Base-by-base conservation (phyloP, 1,140 invertebrate genomes). In the Galleria mellonella region DNA sequence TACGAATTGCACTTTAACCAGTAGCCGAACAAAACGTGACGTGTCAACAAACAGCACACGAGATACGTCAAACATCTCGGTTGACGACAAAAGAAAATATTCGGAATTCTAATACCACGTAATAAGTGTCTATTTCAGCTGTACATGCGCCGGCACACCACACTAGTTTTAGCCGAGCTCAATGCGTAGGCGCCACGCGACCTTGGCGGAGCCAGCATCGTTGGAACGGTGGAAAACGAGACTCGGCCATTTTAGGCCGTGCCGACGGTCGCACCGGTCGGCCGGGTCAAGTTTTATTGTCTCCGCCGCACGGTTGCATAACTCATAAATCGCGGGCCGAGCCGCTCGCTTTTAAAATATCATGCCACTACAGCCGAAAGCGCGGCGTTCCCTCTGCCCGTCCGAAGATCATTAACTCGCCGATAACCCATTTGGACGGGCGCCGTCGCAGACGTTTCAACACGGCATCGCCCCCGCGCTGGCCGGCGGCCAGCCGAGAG, bases 191-290 rank as follows among this genome's bases (percentile, higher is more conserved):
- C 77, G 77, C 77, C 56, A n/a, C 47, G 62, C 72, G 72, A 75
- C 81, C 81, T 83, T 76, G 75, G 61, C 47, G 47, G 29, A 50
- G 58, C 49, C 55, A 57, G 59, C 66, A 65, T 43, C 60, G 62
- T 56, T 62, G 73, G 70, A 72, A 65, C 64, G 58, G 70, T 68
- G 70, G 72, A 72, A 72, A 72, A 67, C 51, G 75, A 81, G 73
- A 65, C 69, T 64, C 70, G 72, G 43, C 81, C 81, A 85, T 85
- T 85, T 85, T 85, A 85, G 81, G 81, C 61, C 62, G 60, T 64
- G 71, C 57, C 58, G 64, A 66, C 64, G 62, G 63, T 55, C 63
- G 64, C 63, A 47, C 62, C 69, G 70, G 66, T 60, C 70, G 17
- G 35, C 35, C 35, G 79, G 79, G 67, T 84, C 76, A 71, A 75